These are phyloP conservation scores for Xenopus laevis DNA, from an alignment of 2,113 vertebrate genomes.

Conservation along the genomic window DNA sequence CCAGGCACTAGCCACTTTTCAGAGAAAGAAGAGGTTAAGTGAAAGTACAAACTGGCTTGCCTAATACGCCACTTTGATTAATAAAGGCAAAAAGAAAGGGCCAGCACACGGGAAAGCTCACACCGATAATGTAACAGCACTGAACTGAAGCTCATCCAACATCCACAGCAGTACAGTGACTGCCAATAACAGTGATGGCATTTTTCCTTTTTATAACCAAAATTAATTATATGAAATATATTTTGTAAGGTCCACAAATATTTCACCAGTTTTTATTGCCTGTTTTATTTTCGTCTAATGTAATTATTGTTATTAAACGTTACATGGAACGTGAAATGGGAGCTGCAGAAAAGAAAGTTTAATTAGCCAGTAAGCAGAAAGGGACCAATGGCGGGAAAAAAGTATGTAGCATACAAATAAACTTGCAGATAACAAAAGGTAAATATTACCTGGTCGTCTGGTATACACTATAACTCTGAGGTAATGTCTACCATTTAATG, in stretches of 20 bases:
- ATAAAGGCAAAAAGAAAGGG: background rate
- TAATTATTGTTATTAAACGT: constrained; percentile 17
- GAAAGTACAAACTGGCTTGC: constrained; percentile 1
- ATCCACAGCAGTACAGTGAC: background rate
- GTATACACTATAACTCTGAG: too few species aligned
- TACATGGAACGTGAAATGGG: too few species aligned
- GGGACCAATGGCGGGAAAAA: too few species aligned
- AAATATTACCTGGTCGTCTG: too few species aligned
- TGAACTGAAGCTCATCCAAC: constrained; percentile 12
- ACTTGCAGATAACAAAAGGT: too few species aligned
- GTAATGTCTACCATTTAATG: too few species aligned
- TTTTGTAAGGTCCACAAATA: constrained; percentile 11
- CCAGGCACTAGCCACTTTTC: too few species aligned
- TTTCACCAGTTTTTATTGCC: constrained; percentile 2
- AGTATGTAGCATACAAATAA: too few species aligned
- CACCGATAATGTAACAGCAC: constrained; percentile 10
- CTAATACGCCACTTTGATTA: background rate
- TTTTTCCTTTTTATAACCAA: constrained; percentile 18
- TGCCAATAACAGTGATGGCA: constrained; percentile 17
- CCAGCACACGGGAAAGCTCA: background rate
- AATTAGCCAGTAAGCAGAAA: too few species aligned
- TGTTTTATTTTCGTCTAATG: constrained; percentile 6
- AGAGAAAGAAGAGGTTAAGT: background rate
- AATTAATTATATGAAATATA: constrained; percentile 20
- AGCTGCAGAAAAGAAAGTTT: too few species aligned